A percentile compares a stretch with the other conserved stretches of the same genome.
These are phyloP conservation scores for Kuschelorhynchus macadamiae DNA, from an alignment of 2,888 invertebrate genomes.

Conservation along the genomic window DNA sequence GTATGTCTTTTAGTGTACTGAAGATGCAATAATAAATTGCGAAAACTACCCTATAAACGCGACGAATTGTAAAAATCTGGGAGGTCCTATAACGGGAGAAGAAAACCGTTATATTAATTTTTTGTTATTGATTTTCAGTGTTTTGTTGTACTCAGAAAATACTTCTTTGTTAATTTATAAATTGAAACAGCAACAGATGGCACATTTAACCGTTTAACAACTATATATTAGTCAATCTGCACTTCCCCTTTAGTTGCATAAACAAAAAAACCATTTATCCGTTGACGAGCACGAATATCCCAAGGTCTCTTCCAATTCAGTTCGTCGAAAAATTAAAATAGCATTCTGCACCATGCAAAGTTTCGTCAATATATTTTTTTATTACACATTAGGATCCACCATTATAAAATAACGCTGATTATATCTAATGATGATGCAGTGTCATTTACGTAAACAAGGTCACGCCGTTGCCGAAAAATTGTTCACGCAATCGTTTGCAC, in stretches of 20 bases:
- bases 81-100: no score
- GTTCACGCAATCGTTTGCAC: slow-evolving; percentile 2
- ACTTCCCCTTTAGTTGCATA: background rate
- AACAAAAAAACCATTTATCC: background rate
- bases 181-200: no score
- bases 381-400: background rate
- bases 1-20: no score
- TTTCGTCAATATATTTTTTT: slow-evolving; percentile 11
- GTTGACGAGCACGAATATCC: slow-evolving; percentile 1
- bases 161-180: no score
- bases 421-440: slow-evolving; percentile 34
- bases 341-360: slow-evolving; percentile 15
- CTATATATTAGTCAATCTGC: no score
- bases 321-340: slow-evolving; percentile 22
- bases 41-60: no score
- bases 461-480: slow-evolving; percentile 26
- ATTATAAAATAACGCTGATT: slow-evolving; percentile 1
- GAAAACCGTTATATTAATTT: no score
- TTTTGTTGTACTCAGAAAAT: no score
- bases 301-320: slow-evolving; percentile 20
- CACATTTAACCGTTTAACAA: no score
- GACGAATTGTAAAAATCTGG: no score
- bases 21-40: no score
- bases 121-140: no score
- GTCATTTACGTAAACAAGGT: slow-evolving; percentile 34